These are phyloP conservation scores for Cheilosia pagana DNA, from an alignment of 2,888 invertebrate species.

Conservation along the genomic window DNA sequence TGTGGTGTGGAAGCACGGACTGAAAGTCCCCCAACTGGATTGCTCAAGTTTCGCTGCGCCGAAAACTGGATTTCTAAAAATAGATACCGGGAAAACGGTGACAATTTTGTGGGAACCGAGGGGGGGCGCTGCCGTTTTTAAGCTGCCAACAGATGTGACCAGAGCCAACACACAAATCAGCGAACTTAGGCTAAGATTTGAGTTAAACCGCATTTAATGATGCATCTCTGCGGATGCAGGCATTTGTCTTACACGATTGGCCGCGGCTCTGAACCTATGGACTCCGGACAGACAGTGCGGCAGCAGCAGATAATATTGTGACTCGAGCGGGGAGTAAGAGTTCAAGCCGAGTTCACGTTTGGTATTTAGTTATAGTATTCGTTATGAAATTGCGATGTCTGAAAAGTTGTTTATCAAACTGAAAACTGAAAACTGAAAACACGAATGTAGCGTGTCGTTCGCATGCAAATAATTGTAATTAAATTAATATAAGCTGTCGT, in stretches of 20 bases:
- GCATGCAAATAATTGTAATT: slow-evolving; percentile 9
- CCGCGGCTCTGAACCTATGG: slow-evolving; percentile 64
- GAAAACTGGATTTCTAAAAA: slow-evolving; percentile 74
- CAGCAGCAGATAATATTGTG: slow-evolving; percentile 56
- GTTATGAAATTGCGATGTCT: slow-evolving; percentile 50
- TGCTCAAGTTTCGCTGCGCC: slow-evolving; percentile 72
- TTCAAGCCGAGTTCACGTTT: slow-evolving; percentile 67
- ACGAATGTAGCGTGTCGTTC: slow-evolving; percentile 12
- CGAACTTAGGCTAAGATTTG: slow-evolving; percentile 58
- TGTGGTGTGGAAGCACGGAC: slow-evolving; percentile 48
- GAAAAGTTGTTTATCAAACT: slow-evolving; percentile 50
- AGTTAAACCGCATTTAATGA: slow-evolving; percentile 61
- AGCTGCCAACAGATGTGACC: slow-evolving; percentile 51
- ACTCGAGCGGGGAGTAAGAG: slow-evolving; percentile 24
- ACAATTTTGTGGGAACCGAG: slow-evolving; percentile 14
- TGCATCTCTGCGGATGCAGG: slow-evolving; percentile 35
- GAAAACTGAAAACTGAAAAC: slow-evolving; percentile 36
- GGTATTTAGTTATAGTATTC: slow-evolving; percentile 37
- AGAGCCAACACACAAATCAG: slow-evolving; percentile 34
- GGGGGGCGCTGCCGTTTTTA: slow-evolving; percentile 30
- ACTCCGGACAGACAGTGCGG: slow-evolving; percentile 66
- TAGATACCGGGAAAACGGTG: slow-evolving; percentile 62
- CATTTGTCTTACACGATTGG: slow-evolving; percentile 57
- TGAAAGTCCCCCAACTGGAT: slow-evolving; percentile 66
- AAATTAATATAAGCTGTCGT: slow-evolving; percentile 2